Evolutionary conservation across 2,888 invertebrate genomes (phyloP), one percentile per base, ranked within the genome.

Genomic region (Ochropleura leucogaster): DNA sequence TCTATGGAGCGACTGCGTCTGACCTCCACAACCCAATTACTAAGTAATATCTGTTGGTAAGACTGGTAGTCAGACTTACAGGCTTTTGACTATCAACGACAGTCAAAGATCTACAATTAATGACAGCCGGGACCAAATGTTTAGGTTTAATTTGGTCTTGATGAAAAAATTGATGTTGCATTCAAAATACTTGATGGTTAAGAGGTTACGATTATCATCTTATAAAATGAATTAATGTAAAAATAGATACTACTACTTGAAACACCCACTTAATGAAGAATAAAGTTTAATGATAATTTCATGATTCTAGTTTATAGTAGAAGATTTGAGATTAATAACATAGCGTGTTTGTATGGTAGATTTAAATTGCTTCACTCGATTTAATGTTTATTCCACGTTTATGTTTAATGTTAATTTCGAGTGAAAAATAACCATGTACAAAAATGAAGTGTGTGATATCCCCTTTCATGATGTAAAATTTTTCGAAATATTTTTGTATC

Each of bases 401-500:
- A 30, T 30, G 30, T 30, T 30, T 30, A 30, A 30, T 30, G 30
- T 57, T 8, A 3, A 40, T 1, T 59, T 59, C 9, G 16, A 44
- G 44, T 20, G 7, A 44, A 44, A 62, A 1, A 44, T 16, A 18
- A 60, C n/a, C n/a, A 18, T 62, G 3, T 42, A 60, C n/a, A 5
- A 44, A n/a, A 44, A 3, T n/a, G 18, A 62, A 62, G 18, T 16
- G 10, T 42, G n/a, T 60, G 42, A 60, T 46, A 42, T 4, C 10
- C 2, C 44, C 5, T 0, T 44, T 20, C 53, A 44, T n/a, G 1
- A 20, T 44, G 7, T 47, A 14, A 6, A 12, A 1, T 8, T 51
- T 65, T 65, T 62, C 4, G 12, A 40, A 46, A 60, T 30, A 0
- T 10, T 60, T 74, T 59, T 30, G 74, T 77, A 85, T 74, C 87